These are phyloP conservation scores for Agrotis puta DNA, from an alignment of 2,888 invertebrate species.

Conservation along the genomic window DNA sequence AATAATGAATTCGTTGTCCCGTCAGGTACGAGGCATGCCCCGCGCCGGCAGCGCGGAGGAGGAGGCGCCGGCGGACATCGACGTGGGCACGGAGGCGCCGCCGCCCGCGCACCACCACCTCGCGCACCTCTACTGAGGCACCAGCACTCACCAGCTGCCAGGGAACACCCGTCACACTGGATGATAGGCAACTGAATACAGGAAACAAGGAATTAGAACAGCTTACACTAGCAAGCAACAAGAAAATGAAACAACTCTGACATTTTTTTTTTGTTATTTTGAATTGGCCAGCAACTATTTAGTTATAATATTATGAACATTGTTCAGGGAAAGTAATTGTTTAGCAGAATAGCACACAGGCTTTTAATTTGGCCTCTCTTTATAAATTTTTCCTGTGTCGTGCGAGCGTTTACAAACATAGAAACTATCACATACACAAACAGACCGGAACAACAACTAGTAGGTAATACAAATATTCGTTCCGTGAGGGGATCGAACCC, in stretches of 20 bases:
- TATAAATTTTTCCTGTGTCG: too few species aligned
- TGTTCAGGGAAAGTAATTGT: background rate
- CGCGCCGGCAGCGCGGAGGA: conserved; percentile 77
- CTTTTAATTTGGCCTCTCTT: too few species aligned
- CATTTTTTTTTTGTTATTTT: too few species aligned
- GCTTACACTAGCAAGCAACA: too few species aligned
- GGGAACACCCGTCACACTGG: background rate
- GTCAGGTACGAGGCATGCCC: conserved; percentile 82
- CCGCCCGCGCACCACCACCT: conserved; percentile 70
- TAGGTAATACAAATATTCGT: too few species aligned
- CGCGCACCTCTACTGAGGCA: conserved; percentile 65
- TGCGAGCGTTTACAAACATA: too few species aligned
- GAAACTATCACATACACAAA: too few species aligned
- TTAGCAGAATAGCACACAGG: background rate
- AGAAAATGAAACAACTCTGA: background rate
- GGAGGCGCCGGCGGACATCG: conserved; percentile 87
- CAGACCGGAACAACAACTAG: too few species aligned
- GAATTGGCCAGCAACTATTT: too few species aligned
- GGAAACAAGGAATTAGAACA: background rate
- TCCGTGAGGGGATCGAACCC: too few species aligned
- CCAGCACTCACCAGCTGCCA: background rate
- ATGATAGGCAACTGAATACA: background rate
- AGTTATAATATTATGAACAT: background rate
- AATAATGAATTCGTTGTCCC: background rate
- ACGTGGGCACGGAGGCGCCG: conserved; percentile 88